These are phyloP conservation scores for Lepidurus packardi DNA, from an alignment of 1,140 invertebrate species.

Conservation along the genomic window DNA sequence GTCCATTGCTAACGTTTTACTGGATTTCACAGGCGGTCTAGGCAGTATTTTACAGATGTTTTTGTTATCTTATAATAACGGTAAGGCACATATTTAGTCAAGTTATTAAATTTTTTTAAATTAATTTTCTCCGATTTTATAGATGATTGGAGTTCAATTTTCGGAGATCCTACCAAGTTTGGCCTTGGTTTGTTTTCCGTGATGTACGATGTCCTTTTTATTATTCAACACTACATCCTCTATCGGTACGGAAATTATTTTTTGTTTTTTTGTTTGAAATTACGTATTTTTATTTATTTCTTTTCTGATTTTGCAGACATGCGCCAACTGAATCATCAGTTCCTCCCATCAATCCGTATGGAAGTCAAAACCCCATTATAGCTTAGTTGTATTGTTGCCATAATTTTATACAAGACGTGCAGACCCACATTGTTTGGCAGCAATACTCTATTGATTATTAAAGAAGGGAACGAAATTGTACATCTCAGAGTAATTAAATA, in stretches of 20 bases:
- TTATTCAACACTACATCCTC: constrained; percentile 91
- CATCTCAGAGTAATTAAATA: too few species aligned
- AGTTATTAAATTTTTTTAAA: background rate
- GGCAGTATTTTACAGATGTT: constrained; percentile 96
- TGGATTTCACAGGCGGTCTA: constrained; percentile 91
- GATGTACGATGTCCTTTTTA: constrained; percentile 92
- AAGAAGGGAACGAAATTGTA: too few species aligned
- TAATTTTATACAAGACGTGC: too few species aligned
- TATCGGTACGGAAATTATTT: constrained; percentile 62
- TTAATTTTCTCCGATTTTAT: constrained; percentile 38
- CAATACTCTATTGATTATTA: too few species aligned
- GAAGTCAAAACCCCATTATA: background rate
- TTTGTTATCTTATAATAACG: constrained; percentile 88
- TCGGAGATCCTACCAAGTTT: constrained; percentile 95
- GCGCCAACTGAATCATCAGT: background rate
- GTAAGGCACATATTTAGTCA: constrained; percentile 50
- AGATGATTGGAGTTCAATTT: constrained; percentile 94
- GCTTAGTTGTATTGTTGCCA: background rate
- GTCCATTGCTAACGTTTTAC: constrained; percentile 95
- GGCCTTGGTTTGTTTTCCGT: constrained; percentile 92
- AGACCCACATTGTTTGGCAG: too few species aligned
- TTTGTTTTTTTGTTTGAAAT: background rate
- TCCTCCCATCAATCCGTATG: background rate
- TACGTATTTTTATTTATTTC: background rate
- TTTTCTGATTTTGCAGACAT: background rate